Evolutionary conservation across 2,797 vertebrate genomes (phyloP).

Genomic region (Carduelis carduelis): DNA sequence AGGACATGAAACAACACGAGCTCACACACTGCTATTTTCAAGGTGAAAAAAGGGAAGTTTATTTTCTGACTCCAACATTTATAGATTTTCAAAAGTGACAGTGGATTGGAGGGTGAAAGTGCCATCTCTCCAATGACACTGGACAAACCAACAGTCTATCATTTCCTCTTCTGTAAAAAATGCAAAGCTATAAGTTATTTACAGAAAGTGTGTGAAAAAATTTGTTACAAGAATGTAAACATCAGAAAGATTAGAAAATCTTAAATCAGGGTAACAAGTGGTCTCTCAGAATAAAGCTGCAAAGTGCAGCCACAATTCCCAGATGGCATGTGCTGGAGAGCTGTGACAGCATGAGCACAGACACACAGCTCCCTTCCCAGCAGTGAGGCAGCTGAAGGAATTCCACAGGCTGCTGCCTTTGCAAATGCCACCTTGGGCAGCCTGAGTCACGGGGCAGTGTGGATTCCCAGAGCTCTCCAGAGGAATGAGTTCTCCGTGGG

Average conservation of each 20-base stretch:
- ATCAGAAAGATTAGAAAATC: background rate
- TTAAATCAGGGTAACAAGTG: background rate
- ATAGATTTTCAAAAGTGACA: background rate
- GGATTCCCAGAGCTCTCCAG: background rate
- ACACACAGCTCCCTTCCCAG: background rate
- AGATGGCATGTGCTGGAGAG: background rate
- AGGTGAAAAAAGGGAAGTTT: background rate
- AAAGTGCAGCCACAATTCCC: background rate
- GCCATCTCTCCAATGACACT: background rate
- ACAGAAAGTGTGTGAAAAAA: background rate
- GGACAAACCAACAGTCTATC: background rate
- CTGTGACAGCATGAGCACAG: background rate
- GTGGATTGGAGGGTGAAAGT: background rate
- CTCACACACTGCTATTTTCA: background rate
- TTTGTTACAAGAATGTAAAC: background rate
- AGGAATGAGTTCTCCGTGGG: background rate
- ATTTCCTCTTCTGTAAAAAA: background rate
- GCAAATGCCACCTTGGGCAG: background rate
- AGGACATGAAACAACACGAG: accelerated
- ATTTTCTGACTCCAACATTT: background rate
- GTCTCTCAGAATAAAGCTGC: background rate
- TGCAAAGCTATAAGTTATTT: background rate
- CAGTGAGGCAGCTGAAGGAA: background rate
- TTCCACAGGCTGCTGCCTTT: background rate
- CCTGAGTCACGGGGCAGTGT: accelerated